These are phyloP conservation scores for Dissostichus mawsoni DNA, from an alignment of 2,113 vertebrate genomes.

Conservation along the genomic window DNA sequence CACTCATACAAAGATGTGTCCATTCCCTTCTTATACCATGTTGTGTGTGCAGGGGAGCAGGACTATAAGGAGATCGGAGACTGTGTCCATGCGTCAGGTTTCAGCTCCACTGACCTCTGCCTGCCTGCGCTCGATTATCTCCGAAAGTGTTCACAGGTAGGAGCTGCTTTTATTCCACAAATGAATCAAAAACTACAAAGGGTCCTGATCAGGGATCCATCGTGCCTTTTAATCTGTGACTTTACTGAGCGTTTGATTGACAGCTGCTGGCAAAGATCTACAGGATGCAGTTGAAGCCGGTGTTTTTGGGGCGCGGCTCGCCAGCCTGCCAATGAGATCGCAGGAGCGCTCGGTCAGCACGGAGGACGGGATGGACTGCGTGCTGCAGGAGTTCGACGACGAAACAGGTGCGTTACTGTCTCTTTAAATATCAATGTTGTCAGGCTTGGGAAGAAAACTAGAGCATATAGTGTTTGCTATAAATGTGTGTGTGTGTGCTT, in stretches of 20 bases:
- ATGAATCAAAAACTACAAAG: neutral
- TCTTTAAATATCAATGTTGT: neutral
- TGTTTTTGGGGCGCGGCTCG: constrained; percentile 91
- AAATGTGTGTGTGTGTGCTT: no score
- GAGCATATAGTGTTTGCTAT: no score
- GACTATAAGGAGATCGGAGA: constrained; percentile 95
- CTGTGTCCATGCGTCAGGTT: constrained; percentile 85
- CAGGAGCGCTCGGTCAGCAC: constrained; percentile 92
- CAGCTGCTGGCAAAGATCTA: constrained; percentile 97
- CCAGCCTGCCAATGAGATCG: constrained; percentile 88
- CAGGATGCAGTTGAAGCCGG: constrained; percentile 96
- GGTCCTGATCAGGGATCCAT: neutral
- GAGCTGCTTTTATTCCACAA: no score
- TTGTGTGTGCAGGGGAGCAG: constrained; percentile 86
- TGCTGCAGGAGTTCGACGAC: constrained; percentile 95
- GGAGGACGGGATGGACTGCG: constrained; percentile 92
- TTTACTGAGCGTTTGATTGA: neutral
- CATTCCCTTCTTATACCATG: neutral
- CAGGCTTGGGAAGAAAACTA: no score
- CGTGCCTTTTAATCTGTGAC: neutral
- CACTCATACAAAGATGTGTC: neutral
- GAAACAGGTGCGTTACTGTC: constrained; percentile 87
- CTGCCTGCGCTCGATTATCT: constrained; percentile 96
- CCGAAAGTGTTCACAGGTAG: constrained; percentile 95
- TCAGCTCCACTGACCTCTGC: constrained; percentile 94